Evolutionary conservation across 2,113 vertebrate species (phyloP).

Genomic region (Daphoenositta chrysoptera): DNA sequence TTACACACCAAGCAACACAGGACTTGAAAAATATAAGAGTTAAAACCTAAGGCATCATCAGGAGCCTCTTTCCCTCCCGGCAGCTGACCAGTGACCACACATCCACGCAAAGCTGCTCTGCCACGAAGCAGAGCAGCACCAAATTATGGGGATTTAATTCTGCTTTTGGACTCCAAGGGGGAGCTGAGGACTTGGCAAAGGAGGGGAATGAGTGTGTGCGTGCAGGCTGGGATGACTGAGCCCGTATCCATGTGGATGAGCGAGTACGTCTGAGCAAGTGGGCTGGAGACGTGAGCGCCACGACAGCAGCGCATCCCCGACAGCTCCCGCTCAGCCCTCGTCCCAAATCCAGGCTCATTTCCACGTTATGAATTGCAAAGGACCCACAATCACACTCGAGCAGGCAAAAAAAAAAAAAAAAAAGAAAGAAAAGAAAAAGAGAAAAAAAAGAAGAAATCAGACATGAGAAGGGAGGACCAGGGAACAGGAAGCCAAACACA

Average conservation of each 20-base stretch:
- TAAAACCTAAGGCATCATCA: no score
- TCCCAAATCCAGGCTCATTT: neutral
- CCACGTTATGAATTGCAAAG: neutral
- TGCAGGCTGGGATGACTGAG: neutral
- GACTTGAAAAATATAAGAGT: no score
- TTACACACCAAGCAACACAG: no score
- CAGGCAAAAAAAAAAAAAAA: neutral
- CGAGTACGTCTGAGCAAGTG: neutral
- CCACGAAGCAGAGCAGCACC: accelerated
- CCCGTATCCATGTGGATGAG: neutral
- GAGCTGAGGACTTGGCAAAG: slow-evolving; percentile 22
- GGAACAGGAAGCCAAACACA: slow-evolving; percentile 57
- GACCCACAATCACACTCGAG: neutral
- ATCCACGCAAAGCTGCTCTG: accelerated
- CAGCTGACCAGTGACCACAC: no score
- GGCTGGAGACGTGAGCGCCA: neutral
- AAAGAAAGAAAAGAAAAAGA: neutral
- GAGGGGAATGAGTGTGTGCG: neutral
- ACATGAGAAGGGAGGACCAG: neutral
- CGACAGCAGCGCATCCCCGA: neutral
- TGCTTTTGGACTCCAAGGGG: neutral
- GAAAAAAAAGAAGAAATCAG: neutral
- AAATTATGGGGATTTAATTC: neutral
- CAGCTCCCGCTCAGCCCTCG: neutral
- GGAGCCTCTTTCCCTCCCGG: neutral